These are phyloP conservation scores for Malurus splendens DNA, from an alignment of 2,797 vertebrate genomes.

Conservation along the genomic window DNA sequence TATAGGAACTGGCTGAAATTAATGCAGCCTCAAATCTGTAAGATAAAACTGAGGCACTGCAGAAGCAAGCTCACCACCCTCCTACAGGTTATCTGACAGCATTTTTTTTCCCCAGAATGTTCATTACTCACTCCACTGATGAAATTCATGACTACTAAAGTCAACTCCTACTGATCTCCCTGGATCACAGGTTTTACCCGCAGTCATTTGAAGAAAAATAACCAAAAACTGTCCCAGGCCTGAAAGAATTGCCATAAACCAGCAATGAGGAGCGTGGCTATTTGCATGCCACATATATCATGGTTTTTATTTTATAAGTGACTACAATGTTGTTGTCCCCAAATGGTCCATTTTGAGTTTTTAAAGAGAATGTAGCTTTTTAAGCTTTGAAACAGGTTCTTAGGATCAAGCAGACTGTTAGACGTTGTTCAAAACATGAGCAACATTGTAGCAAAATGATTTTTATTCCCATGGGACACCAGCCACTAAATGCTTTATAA, in stretches of 20 bases:
- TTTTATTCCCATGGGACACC: background rate
- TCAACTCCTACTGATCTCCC: background rate
- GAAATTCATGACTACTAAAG: background rate
- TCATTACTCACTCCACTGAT: background rate
- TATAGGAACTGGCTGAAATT: background rate
- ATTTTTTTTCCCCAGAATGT: background rate
- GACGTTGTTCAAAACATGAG: background rate
- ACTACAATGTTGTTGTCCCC: fast-evolving
- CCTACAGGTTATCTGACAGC: background rate
- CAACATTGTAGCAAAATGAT: background rate
- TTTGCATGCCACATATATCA: background rate
- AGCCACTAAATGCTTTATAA: background rate
- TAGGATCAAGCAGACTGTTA: background rate
- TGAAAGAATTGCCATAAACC: background rate
- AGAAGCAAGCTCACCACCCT: background rate
- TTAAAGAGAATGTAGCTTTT: background rate
- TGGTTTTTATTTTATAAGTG: background rate
- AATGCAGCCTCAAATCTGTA: background rate
- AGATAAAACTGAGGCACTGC: background rate
- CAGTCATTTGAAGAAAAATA: background rate
- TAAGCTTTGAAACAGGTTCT: background rate
- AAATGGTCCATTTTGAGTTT: background rate
- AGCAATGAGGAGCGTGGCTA: background rate
- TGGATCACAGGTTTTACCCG: background rate
- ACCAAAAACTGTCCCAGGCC: background rate